A percentile compares a stretch with the other conserved stretches of the same genome.
Conservation (phyloP, 2,888 invertebrate species). For the Harmothoe impar region DNA sequence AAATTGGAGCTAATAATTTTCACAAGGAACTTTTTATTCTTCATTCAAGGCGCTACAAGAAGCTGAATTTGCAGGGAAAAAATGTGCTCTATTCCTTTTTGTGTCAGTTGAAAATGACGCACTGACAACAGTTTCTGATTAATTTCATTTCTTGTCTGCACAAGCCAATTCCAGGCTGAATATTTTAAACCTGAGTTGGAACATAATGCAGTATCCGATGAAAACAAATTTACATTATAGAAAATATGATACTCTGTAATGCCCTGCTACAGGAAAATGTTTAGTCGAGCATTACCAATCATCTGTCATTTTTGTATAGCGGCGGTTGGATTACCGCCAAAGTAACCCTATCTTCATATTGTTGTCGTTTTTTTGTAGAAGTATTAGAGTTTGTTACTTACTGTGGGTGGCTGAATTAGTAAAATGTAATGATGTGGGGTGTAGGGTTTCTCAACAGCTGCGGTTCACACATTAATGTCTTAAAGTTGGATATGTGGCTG, state of each 20-base stretch:
- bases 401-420: too few species aligned
- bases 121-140: constrained; percentile 30
- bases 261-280: neutral
- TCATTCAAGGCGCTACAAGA: constrained; percentile 24
- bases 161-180: constrained; percentile 10
- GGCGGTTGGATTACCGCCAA: too few species aligned
- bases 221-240: neutral
- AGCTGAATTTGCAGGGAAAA: neutral
- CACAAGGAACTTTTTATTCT: neutral
- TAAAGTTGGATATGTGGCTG: too few species aligned
- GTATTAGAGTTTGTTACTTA: too few species aligned
- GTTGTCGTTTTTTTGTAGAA: too few species aligned
- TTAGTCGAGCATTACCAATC: constrained; percentile 5
- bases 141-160: neutral
- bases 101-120: neutral
- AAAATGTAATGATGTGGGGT: too few species aligned
- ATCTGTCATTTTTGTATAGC: too few species aligned
- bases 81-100: neutral
- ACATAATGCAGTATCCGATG: neutral
- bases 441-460: too few species aligned
- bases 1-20: constrained; percentile 39
- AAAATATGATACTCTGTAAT: neutral
- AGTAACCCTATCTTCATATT: too few species aligned
- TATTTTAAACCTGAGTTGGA: neutral
- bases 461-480: too few species aligned